Evolutionary conservation across 2,888 invertebrate genomes (phyloP).

Genomic region (Prionchulus punctatus): DNA sequence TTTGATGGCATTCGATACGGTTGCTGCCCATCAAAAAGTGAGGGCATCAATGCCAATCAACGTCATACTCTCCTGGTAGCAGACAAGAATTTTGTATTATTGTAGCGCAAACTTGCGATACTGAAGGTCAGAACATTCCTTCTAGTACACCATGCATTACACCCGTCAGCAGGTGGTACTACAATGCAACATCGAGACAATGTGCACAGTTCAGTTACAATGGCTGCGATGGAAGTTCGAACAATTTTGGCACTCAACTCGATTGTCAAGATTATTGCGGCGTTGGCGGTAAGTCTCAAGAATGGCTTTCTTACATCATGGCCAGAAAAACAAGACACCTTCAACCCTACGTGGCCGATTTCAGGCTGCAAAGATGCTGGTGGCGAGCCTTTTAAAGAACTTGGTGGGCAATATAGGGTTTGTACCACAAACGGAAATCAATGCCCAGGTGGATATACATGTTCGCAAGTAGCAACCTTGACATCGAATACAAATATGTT

Average conservation of each 20-base stretch:
- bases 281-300: background rate
- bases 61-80: background rate
- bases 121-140: conserved; percentile 23
- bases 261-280: conserved; percentile 30
- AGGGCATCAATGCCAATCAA: too few relatives aligned
- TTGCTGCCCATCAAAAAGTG: conserved; percentile 23
- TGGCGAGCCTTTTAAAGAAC: conserved; percentile 25
- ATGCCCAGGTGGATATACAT: conserved; percentile 28
- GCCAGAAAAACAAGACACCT: background rate
- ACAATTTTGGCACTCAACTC: conserved; percentile 22
- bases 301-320: background rate
- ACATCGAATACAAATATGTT: conserved; percentile 17
- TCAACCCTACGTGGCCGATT: background rate
- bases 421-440: conserved; percentile 24
- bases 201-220: conserved; percentile 12
- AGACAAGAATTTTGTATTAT: background rate
- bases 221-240: too few relatives aligned
- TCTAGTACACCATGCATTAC: conserved; percentile 28
- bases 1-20: conserved; percentile 30
- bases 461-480: conserved; percentile 26
- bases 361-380: conserved; percentile 28
- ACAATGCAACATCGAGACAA: conserved; percentile 18
- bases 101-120: conserved; percentile 28
- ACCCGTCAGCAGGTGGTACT: conserved; percentile 29
- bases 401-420: conserved; percentile 24